Evolutionary conservation across 2,797 vertebrate genomes (phyloP).

Genomic region (Carcharodon carcharias): DNA sequence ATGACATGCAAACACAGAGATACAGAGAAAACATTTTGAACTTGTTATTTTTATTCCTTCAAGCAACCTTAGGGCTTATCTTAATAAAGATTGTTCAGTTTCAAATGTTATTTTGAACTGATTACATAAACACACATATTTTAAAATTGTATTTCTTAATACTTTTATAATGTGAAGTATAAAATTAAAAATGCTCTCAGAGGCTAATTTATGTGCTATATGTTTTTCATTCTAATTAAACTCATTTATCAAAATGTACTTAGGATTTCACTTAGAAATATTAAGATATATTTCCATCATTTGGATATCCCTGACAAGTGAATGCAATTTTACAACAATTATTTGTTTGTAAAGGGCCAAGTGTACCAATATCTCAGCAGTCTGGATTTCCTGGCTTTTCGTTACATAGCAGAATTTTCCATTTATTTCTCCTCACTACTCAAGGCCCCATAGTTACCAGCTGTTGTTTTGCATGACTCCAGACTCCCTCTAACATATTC

Average conservation of each 20-base stretch:
- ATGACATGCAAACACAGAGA: background rate
- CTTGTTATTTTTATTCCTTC: background rate
- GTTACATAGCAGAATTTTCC: constrained; percentile 25
- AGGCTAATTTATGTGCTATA: background rate
- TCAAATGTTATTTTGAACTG: background rate
- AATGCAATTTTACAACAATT: constrained; percentile 5
- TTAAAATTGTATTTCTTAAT: background rate
- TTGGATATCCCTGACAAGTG: background rate
- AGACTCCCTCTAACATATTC: constrained; percentile 23
- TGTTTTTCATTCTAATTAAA: too few species aligned
- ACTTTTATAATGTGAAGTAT: background rate
- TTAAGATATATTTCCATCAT: background rate
- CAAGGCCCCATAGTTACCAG: constrained; percentile 20
- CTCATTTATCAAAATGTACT: background rate
- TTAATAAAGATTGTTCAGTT: background rate
- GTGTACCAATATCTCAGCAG: background rate
- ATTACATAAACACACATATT: background rate
- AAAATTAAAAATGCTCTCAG: background rate
- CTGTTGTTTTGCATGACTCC: background rate
- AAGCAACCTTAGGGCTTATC: background rate
- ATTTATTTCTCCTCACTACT: constrained; percentile 26
- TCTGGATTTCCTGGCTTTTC: constrained; percentile 22
- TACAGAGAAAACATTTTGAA: background rate
- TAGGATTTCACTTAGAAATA: background rate
- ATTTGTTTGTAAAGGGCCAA: background rate